A percentile compares a stretch with the other conserved stretches of the same genome.
These are phyloP conservation scores for Lithobates pipiens DNA, from an alignment of 2,797 vertebrate species.

Conservation along the genomic window DNA sequence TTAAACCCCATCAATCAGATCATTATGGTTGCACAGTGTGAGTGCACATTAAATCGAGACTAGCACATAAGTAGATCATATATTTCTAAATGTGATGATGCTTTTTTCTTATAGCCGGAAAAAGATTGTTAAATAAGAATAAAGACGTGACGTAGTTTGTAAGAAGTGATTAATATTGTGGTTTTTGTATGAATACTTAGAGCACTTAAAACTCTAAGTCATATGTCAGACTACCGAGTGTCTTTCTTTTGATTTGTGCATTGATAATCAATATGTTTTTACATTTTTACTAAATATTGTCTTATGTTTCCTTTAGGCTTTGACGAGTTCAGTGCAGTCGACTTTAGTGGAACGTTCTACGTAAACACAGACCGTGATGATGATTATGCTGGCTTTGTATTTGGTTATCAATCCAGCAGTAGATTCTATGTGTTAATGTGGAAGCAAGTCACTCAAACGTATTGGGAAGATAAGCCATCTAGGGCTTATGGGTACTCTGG, in stretches of 20 bases:
- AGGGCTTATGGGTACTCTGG: slow-evolving; percentile 96
- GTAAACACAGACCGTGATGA: slow-evolving; percentile 98
- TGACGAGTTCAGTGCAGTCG: slow-evolving; percentile 93
- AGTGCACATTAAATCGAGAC: too few species aligned
- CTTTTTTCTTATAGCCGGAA: too few species aligned
- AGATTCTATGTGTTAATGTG: slow-evolving; percentile 98
- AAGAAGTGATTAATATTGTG: too few species aligned
- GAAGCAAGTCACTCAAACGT: slow-evolving; percentile 99
- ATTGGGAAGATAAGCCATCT: slow-evolving; percentile 97
- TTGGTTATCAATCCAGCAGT: slow-evolving; percentile 96
- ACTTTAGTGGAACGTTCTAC: slow-evolving; percentile 98
- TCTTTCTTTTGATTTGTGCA: not conserved
- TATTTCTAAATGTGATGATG: too few species aligned
- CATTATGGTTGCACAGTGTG: too few species aligned
- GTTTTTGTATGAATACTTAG: too few species aligned
- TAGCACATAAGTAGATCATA: too few species aligned
- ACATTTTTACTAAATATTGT: not conserved
- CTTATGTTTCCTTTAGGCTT: slow-evolving; percentile 77
- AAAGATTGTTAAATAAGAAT: too few species aligned
- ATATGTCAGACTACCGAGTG: too few species aligned
- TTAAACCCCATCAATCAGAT: too few species aligned
- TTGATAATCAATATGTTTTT: not conserved
- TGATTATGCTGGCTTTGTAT: slow-evolving; percentile 97
- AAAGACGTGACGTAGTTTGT: too few species aligned
- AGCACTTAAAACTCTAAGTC: too few species aligned